Evolutionary conservation across 2,888 invertebrate species (phyloP), one percentile per base, ranked within the genome.

Genomic region (Aromia moschata): DNA sequence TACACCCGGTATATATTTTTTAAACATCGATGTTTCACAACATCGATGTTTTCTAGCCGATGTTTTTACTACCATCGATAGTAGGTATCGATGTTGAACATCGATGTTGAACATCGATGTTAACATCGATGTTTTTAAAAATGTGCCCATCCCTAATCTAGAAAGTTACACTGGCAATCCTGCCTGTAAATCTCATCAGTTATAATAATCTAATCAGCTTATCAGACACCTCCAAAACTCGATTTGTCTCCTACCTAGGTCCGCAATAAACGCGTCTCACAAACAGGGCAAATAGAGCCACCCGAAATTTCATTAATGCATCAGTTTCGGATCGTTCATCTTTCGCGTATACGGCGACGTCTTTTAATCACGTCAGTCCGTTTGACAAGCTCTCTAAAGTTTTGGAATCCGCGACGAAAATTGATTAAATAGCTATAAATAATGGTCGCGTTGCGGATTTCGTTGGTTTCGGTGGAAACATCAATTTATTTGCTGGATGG

Each of bases 391-490:
- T 41, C n/a, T 2, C 10, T n/a, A 49, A 43, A 44, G 49, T 31
- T 51, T 51, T n/a, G 51, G 36, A 25, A 47, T 38, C 41, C 41
- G n/a, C 25, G 25, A 17, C 31, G 9, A 31, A 44, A 56, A 36
- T 37, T 49, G 43, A 44, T 56, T 49, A 37, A 56, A 56, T 49
- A 25, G 43, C 56, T 41, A 51, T 49, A 49, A 44, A 56, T 56
- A 30, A 47, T 20, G 44, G 40, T 49, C 17, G 47, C 43, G 41
- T 38, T 38, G 20, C 4, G 49, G 49, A 49, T 36, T 56, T 41
- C 43, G n/a, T 37, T 25, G 54, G 45, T 45, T 45, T 45, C 33
- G 38, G 25, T 45, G 31, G 49, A 33, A 56, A 43, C 49, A 49
- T 49, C 56, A 43, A 56, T 49, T 56, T 49, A 36, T 56, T 41